Evolutionary conservation across 2,888 invertebrate species (phyloP).

Genomic region (Amphiduros pacificus): DNA sequence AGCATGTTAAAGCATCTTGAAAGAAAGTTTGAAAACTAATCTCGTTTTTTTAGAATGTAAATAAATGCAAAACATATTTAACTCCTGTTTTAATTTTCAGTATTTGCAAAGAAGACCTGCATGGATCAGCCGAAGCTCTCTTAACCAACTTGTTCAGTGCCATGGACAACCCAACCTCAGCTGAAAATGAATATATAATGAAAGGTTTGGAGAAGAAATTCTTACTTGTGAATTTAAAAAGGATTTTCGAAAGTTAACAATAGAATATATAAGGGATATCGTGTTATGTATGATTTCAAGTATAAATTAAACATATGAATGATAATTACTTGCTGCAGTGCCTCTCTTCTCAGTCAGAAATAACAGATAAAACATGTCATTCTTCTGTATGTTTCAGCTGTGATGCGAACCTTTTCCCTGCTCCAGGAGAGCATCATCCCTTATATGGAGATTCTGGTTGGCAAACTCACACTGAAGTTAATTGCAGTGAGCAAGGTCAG

Average conservation of each 20-base stretch:
- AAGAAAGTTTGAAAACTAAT: background rate
- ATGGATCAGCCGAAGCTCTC: slow-evolving; percentile 63
- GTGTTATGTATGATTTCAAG: too few species aligned
- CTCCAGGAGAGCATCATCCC: slow-evolving; percentile 81
- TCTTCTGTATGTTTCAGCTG: too few species aligned
- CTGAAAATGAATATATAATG: slow-evolving; percentile 97
- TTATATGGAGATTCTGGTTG: slow-evolving; percentile 77
- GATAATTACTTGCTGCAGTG: too few species aligned
- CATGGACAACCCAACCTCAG: slow-evolving; percentile 72
- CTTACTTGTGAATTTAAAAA: too few species aligned
- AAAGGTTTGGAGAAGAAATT: too few species aligned
- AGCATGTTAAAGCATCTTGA: background rate
- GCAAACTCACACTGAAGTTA: slow-evolving; percentile 82
- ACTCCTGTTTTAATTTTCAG: slow-evolving; percentile 30
- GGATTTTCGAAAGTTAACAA: too few species aligned
- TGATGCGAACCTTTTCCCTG: slow-evolving; percentile 84
- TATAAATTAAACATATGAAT: too few species aligned
- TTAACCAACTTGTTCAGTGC: slow-evolving; percentile 77
- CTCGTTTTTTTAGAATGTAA: background rate
- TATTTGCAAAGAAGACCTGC: slow-evolving; percentile 43
- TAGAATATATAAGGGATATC: too few species aligned
- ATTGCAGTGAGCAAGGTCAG: slow-evolving; percentile 75
- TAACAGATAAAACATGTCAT: too few species aligned
- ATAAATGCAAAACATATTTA: background rate
- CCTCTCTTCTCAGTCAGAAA: too few species aligned